phyloP scores from a whole-genome alignment of 2,113 vertebrate species.

The Balaenoptera acutorostrata region DNA sequence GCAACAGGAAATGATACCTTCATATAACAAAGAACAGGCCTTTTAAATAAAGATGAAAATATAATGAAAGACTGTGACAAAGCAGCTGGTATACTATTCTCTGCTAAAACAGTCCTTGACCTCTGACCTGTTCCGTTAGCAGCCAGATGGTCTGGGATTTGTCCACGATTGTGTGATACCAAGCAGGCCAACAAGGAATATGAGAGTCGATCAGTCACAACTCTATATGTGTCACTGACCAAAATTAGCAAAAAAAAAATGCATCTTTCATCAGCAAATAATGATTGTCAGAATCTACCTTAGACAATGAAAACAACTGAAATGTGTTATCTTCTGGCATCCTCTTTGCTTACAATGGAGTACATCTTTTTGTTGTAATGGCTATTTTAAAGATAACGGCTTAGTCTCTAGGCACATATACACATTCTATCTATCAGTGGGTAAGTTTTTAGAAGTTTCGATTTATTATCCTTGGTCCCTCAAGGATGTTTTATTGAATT shows the following conservation, averaged over 20 bases:
- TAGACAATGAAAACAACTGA: neutral
- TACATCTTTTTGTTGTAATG: neutral
- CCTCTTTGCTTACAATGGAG: constrained; percentile 5
- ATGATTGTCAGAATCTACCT: neutral
- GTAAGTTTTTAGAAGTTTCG: constrained; percentile 49
- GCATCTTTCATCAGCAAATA: neutral
- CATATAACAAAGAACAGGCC: neutral
- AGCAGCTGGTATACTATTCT: neutral
- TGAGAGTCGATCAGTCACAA: neutral
- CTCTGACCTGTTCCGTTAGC: constrained; percentile 25
- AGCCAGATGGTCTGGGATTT: constrained; percentile 66
- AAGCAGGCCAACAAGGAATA: constrained; percentile 45
- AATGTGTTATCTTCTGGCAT: neutral
- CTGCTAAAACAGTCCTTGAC: constrained; percentile 55
- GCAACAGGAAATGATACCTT: neutral
- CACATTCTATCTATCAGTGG: constrained; percentile 44
- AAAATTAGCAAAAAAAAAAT: constrained; percentile 39
- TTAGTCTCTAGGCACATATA: constrained; percentile 29
- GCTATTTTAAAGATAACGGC: constrained; percentile 45
- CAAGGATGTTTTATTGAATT: constrained; percentile 55
- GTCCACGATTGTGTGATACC: neutral
- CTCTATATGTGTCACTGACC: neutral
- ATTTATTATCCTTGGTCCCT: constrained; percentile 65
- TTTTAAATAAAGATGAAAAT: constrained; percentile 49
- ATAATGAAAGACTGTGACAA: neutral